phyloP scores from a whole-genome alignment of 2,888 invertebrate genomes.

The Shargacucullia verbasci region DNA sequence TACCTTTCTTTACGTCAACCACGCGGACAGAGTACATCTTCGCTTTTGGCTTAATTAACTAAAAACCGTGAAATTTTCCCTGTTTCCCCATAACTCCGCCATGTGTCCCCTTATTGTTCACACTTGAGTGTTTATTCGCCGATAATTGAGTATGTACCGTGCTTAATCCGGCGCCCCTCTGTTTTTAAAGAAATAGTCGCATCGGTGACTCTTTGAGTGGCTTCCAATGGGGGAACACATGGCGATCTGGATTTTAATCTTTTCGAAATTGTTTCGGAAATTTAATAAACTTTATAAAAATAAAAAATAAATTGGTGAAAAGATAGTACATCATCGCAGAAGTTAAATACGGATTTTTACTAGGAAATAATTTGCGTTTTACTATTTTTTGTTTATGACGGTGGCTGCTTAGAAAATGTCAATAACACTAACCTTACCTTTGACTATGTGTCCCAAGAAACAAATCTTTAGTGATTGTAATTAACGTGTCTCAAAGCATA shows the following conservation, averaged over 20 bases:
- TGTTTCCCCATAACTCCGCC: conserved; percentile 15
- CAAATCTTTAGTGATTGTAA: too few relatives aligned
- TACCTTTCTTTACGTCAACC: too few relatives aligned
- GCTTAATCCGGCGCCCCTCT: conserved; percentile 62
- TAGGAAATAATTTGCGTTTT: too few relatives aligned
- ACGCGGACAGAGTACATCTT: too few relatives aligned
- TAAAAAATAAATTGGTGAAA: too few relatives aligned
- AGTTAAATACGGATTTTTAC: too few relatives aligned
- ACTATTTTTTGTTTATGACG: too few relatives aligned
- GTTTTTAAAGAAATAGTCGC: conserved; percentile 77
- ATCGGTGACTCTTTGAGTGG: conserved; percentile 73
- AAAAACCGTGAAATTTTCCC: conserved; percentile 40
- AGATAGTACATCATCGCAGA: too few relatives aligned
- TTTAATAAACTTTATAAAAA: conserved; percentile 34
- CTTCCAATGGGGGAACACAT: conserved; percentile 66
- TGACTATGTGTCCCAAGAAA: too few relatives aligned
- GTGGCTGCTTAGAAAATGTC: too few relatives aligned
- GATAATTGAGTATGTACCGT: conserved; percentile 78
- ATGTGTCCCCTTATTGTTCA: conserved; percentile 60
- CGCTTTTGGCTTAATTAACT: conserved; percentile 10
- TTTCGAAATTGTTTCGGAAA: conserved; percentile 34
- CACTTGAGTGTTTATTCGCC: conserved; percentile 76
- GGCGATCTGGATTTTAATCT: conserved; percentile 69
- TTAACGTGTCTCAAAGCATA: too few relatives aligned
- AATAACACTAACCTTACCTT: too few relatives aligned